phyloP scores from a whole-genome alignment of 1,140 invertebrate genomes.

The Phthorimaea operculella region DNA sequence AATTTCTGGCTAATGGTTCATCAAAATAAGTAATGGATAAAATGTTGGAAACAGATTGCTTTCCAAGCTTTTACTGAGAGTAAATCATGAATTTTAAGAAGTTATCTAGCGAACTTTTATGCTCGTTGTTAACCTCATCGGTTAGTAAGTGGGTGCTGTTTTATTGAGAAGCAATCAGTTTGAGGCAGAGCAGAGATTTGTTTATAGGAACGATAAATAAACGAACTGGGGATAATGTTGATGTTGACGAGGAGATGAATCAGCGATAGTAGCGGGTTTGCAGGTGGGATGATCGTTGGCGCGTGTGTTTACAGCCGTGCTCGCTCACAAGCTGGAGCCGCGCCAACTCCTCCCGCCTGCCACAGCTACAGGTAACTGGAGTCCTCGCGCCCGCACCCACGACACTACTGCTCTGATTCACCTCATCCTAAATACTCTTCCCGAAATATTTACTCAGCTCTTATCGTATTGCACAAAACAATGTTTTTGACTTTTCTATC shows the following conservation, averaged over 20 bases:
- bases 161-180: not conserved
- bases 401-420: slow-evolving; percentile 38
- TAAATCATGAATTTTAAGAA: too few relatives aligned
- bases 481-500: not conserved
- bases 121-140: not conserved
- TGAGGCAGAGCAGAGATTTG: not conserved
- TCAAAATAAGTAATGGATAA: too few relatives aligned
- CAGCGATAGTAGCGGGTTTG: too few relatives aligned
- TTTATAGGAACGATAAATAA: too few relatives aligned
- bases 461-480: not conserved
- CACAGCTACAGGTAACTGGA: slow-evolving; percentile 63
- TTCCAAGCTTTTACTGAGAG: too few relatives aligned
- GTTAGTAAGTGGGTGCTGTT: not conserved
- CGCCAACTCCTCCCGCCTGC: slow-evolving; percentile 54
- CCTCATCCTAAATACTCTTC: slow-evolving; percentile 37
- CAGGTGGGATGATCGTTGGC: not conserved
- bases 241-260: too few relatives aligned
- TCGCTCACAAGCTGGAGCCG: slow-evolving; percentile 30
- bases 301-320: slow-evolving; percentile 2
- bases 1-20: not conserved
- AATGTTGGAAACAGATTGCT: too few relatives aligned
- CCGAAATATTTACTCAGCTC: slow-evolving; percentile 16
- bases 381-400: slow-evolving; percentile 27
- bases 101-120: too few relatives aligned
- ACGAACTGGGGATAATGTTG: too few relatives aligned